Evolutionary conservation across 1,140 invertebrate genomes (phyloP), one percentile per base, ranked within the genome.

Genomic region (Atta cephalotes): DNA sequence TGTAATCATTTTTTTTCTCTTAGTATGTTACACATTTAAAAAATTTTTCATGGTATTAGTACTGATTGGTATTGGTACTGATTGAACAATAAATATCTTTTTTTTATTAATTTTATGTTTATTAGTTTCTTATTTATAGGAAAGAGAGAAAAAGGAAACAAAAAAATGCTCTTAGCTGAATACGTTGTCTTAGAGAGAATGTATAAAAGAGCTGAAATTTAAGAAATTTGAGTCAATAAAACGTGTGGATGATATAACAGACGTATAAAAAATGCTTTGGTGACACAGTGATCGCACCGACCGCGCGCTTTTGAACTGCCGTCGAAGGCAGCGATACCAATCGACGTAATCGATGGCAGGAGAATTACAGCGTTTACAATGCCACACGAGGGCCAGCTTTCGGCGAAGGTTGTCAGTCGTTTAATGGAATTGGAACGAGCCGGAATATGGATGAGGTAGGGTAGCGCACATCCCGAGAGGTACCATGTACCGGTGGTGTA

Each of bases 401-500:
- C 10, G 56, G n/a, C 21, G 49, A 7, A 7, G 3, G 35, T 71
- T 72, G 56, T 16, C 71, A n/a, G 49, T 49, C 25, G 71, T 49
- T 60, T 66, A 66, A 87, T 76, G 74, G 68, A 90, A 76, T 79
- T 88, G 53, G 80, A 80, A 77, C 76, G 71, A 49, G 58, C 63
- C 76, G 25, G 78, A 90, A 87, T 88, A 90, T 74, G 63, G 86
- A 79, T 49, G 63, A 82, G 86, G 86, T 72, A 81, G 78, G 80
- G 80, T 82, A 85, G 80, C 76, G 58, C 60, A 72, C 85, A 63
- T 79, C 62, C 62, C 71, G 66, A 81, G 72, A 81, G 77, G 85
- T 87, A 82, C 78, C 31, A 63, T 25, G 25, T 25, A 25, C 25
- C 60, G 2, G 10, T 53, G 72, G 72, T 70, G 90, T 93, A 92